phyloP scores from a whole-genome alignment of 1,140 invertebrate species.

The Scaptomyza hsui region DNA sequence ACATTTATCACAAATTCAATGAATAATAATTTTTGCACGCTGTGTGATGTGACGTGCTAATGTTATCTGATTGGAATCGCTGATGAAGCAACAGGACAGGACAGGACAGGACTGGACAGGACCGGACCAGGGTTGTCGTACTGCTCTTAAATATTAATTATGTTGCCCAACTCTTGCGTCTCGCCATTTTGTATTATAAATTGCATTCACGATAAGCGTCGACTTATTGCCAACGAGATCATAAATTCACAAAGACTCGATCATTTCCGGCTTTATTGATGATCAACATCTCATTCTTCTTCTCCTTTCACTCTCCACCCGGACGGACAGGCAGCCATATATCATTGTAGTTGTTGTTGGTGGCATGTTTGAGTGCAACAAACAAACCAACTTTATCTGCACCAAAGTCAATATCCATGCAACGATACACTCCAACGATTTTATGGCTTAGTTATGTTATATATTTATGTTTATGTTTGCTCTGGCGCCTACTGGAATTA shows the following conservation, averaged over 20 bases:
- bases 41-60: constrained; percentile 82
- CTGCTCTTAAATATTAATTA: constrained; percentile 81
- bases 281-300: constrained; percentile 31
- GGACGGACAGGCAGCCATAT: constrained; percentile 16
- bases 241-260: constrained; percentile 28
- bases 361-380: background rate
- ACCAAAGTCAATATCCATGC: constrained; percentile 13
- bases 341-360: constrained; percentile 6
- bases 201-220: constrained; percentile 72
- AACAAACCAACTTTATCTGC: constrained; percentile 13
- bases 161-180: constrained; percentile 62
- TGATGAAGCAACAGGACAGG: constrained; percentile 65
- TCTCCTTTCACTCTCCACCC: too few species aligned
- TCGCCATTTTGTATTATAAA: constrained; percentile 82
- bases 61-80: constrained; percentile 82
- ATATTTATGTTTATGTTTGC: constrained; percentile 16
- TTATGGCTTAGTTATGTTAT: constrained; percentile 1
- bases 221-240: constrained; percentile 59
- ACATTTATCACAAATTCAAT: constrained; percentile 84
- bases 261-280: constrained; percentile 70
- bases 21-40: constrained; percentile 83
- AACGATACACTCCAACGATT: constrained; percentile 3
- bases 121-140: constrained; percentile 18
- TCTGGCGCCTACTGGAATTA: constrained; percentile 74
- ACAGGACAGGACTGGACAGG: constrained; percentile 3